Base-by-base conservation (phyloP, 2,888 invertebrate genomes). In the Drosophila histrio region DNA sequence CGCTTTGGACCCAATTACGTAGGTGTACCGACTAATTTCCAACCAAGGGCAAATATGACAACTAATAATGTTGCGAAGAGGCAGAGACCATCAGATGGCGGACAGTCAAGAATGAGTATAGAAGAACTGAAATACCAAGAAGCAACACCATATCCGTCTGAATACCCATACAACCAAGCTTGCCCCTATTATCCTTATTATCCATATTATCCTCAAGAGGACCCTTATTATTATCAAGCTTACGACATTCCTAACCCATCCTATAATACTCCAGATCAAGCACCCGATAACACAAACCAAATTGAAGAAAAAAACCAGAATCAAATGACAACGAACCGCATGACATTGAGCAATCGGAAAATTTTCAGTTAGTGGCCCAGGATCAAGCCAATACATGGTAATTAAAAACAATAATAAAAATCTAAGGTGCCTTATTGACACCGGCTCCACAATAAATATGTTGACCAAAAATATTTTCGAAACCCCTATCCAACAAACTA, bases 371-470 rank as follows among this genome's bases (percentile, higher is more conserved):
- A 56, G n/a, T 19, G 11, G 56, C 26, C 34, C 4, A 15, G 44
- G 44, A 44, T 44, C 38, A 26, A 46, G 22, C 38, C 46, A 57
- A 19, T 57, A 26, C 13, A 6, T 46, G 47, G 21, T 38, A 38
- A 38, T 57, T 3, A 57, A 9, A 21, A 11, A 57, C n/a, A 46
- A 47, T 11, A 15, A 57, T 3, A 21, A 28, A 6, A 26, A 38
- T 5, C n/a, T 59, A 34, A 50, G 15, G 26, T 50, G 59, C 5
- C 50, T 59, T 17, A 41, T 58, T 22, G 43, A 53, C 26, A 44
- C 43, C 2, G 54, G 44, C 6, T 44, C 44, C 24, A 56, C 44
- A 15, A 17, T 50, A 34, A 57, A 57, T 39, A 57, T 57, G 44
- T 8, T 57, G 3, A 47, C 22, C 15, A 26, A 7, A 6, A 47